Base-by-base conservation (phyloP, 1,140 invertebrate genomes). In the Cylas formicarius region DNA sequence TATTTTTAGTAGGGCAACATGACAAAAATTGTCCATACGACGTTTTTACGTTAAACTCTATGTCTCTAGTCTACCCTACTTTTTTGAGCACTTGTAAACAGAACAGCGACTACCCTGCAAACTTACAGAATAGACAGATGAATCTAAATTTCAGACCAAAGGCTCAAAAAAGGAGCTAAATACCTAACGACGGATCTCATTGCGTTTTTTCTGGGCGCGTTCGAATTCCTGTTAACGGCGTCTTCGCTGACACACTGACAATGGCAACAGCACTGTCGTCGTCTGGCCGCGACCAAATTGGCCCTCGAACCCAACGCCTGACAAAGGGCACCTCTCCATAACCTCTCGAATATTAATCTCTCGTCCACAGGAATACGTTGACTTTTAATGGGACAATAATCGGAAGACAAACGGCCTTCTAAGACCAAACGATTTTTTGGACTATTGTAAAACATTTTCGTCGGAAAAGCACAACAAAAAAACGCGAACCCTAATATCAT, bases 151-250 rank as follows among this genome's bases (percentile, higher is more conserved):
- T 27, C 13, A 10, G 13, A 27, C 24, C 10, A 6, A 40, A 11
- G 17, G 16, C 18, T 19, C 11, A 26, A 39, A 13, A 20, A 18
- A 31, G 16, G 13, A 21, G 6, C n/a, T 13, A 32, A 14, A 32
- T 55, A 79, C 77, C 76, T 79, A 57, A 78, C 74, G 33, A 79
- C 74, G 28, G 77, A 78, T 41, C 74, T 68, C 67, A 78, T 70
- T 33, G 70, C 66, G 59, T 71, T 71, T 62, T 67, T 68, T 60
- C 34, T 55, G 58, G 55, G 53, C 21, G 14, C 10, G 20, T 31
- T 14, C 8, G 27, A 14, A 48, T 41, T 11, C 4, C 31, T 34
- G 13, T 28, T 21, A 19, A 45, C 21, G n/a, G 32, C 26, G 11
- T 52, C 54, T 24, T 32, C 16, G 14, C 5, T 41, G 8, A 14